phyloP scores from a whole-genome alignment of 2,113 vertebrate species.

The Gallinago jamesoni region DNA sequence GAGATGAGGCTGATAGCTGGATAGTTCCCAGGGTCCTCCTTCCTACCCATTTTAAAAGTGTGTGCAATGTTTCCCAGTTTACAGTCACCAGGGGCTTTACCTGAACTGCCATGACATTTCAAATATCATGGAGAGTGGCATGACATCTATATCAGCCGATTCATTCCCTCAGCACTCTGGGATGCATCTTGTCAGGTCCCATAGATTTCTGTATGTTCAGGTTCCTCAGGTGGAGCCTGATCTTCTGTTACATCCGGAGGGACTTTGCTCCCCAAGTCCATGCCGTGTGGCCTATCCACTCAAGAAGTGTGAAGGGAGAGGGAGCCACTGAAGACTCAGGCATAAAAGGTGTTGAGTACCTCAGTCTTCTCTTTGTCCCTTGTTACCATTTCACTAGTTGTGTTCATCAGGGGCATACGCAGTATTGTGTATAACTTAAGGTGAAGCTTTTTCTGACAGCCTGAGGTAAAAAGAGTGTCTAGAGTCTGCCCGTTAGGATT shows the following conservation, averaged over 20 bases:
- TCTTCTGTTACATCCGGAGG: not conserved
- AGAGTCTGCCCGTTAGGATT: fast-evolving
- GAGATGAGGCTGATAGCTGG: not conserved
- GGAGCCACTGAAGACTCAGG: not conserved
- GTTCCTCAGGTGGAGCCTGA: not conserved
- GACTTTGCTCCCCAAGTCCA: not conserved
- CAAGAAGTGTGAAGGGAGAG: not conserved
- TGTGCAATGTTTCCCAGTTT: not conserved
- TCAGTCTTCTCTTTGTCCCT: not conserved
- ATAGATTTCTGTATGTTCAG: not conserved
- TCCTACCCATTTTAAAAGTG: not conserved
- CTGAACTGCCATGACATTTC: not conserved
- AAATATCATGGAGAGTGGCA: not conserved
- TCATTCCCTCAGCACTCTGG: not conserved
- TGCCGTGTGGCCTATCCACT: not conserved
- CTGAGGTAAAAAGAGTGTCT: not conserved
- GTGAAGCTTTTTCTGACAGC: not conserved
- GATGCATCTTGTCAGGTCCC: not conserved
- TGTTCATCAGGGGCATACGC: not conserved
- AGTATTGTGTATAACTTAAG: not conserved
- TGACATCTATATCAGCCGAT: not conserved
- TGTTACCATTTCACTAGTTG: not conserved
- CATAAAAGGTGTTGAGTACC: not conserved
- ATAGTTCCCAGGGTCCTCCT: not conserved
- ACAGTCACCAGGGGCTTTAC: not conserved